Percentiles rank a stretch among this genome's conserved stretches.
Conservation (phyloP, 92 coral and sea anemone species). For the Bergia puertoricense region DNA sequence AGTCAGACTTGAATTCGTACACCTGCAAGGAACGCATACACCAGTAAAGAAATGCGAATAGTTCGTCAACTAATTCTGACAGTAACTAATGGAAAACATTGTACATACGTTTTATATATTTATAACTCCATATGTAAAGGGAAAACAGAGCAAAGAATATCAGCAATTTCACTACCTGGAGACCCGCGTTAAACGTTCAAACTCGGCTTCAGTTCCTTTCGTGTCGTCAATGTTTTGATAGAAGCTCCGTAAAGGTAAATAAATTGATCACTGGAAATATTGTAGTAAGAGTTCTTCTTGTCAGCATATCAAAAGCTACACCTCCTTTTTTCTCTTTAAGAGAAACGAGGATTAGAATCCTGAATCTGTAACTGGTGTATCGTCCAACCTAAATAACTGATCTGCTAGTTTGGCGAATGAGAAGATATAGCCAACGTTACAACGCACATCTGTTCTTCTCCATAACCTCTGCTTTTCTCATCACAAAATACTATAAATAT, state of each 20-base stretch:
- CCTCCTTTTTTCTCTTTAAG: conserved; percentile 3
- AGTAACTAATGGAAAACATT: neutral
- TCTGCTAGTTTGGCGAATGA: conserved; percentile 13
- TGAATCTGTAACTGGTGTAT: neutral
- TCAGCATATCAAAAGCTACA: neutral
- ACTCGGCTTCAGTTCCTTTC: neutral
- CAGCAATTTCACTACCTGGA: neutral
- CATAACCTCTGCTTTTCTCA: conserved; percentile 25
- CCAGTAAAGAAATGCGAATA: neutral
- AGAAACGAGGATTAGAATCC: neutral
- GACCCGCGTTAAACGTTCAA: neutral
- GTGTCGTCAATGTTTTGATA: neutral
- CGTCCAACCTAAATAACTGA: neutral
- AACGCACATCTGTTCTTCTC: neutral
- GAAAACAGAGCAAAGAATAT: neutral
- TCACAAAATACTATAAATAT: conserved; percentile 41
- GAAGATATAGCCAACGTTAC: neutral
- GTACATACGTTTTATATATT: neutral
- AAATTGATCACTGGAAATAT: neutral
- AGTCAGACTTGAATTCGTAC: conserved; percentile 31
- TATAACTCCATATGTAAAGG: neutral
- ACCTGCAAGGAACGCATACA: conserved; percentile 20
- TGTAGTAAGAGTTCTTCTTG: neutral
- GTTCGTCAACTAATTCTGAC: neutral
- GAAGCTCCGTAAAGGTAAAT: neutral